Conservation (phyloP, 2,888 invertebrate genomes). For the Euplagia quadripunctaria region DNA sequence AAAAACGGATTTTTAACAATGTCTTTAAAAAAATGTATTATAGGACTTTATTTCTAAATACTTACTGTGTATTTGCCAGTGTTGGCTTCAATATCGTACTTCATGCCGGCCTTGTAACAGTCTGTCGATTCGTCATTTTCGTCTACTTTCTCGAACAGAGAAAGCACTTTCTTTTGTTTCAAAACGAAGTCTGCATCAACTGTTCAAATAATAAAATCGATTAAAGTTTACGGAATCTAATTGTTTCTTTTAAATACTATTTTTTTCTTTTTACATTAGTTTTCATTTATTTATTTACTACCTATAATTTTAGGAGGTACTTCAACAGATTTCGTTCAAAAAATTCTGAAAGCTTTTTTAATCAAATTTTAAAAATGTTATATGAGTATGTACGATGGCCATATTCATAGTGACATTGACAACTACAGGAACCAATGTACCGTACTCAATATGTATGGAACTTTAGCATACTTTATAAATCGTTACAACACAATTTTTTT, state of each 20-base stretch:
- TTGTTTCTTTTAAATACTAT: too few relatives aligned
- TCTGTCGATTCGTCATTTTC: conserved; percentile 70
- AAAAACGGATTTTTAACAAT: not conserved
- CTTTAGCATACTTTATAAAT: too few relatives aligned
- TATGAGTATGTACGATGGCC: too few relatives aligned
- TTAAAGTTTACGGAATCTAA: too few relatives aligned
- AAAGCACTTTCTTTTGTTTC: conserved; percentile 77
- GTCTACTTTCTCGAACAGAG: conserved; percentile 78
- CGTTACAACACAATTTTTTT: too few relatives aligned
- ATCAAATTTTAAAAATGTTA: too few relatives aligned
- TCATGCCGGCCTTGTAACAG: conserved; percentile 71
- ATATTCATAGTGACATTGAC: too few relatives aligned
- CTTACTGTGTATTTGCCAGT: conserved; percentile 75
- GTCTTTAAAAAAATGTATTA: not conserved
- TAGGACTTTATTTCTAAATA: conserved; percentile 16
- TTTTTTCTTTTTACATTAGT: too few relatives aligned
- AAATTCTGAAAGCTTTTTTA: not conserved
- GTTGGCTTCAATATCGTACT: conserved; percentile 74
- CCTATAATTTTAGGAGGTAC: too few relatives aligned
- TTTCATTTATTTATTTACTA: too few relatives aligned
- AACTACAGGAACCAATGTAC: too few relatives aligned
- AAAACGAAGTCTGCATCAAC: conserved; percentile 61
- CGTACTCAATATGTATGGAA: too few relatives aligned
- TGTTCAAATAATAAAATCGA: conserved; percentile 34
- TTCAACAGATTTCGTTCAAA: not conserved